These are phyloP conservation scores for Trogon surrucura DNA, from an alignment of 2,113 vertebrate genomes.

Conservation along the genomic window DNA sequence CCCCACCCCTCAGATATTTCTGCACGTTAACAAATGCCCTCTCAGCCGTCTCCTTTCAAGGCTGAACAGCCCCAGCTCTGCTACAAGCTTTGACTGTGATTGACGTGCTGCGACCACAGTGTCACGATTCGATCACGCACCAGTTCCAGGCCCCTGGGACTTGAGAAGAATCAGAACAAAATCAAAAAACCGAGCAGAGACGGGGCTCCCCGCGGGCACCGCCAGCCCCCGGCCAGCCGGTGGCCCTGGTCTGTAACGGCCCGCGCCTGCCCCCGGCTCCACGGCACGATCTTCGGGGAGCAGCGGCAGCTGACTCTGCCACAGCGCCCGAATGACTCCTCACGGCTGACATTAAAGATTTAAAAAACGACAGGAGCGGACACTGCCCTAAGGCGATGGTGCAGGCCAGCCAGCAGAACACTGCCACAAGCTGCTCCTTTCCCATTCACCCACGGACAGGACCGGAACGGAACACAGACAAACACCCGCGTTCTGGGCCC, in stretches of 20 bases:
- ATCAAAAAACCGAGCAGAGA: fast-evolving
- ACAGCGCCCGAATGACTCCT: not conserved
- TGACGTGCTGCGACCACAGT: fast-evolving
- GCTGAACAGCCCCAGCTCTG: not conserved
- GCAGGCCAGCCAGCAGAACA: not conserved
- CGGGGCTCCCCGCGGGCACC: fast-evolving
- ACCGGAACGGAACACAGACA: not conserved
- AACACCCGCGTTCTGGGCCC: fast-evolving
- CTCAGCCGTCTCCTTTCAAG: no score
- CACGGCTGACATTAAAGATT: not conserved
- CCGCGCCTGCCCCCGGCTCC: fast-evolving
- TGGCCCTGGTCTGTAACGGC: not conserved
- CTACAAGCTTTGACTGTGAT: fast-evolving
- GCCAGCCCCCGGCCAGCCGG: not conserved
- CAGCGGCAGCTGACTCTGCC: not conserved
- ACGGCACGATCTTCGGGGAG: fast-evolving
- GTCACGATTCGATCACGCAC: fast-evolving
- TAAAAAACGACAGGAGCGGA: not conserved
- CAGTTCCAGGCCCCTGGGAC: fast-evolving
- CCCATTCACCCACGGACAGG: not conserved
- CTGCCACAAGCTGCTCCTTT: not conserved
- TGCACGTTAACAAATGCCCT: no score
- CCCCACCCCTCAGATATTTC: no score
- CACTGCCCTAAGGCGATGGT: fast-evolving
- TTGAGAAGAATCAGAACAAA: not conserved